These are phyloP conservation scores for Lasiommata megera DNA, from an alignment of 2,888 invertebrate species.

Conservation along the genomic window DNA sequence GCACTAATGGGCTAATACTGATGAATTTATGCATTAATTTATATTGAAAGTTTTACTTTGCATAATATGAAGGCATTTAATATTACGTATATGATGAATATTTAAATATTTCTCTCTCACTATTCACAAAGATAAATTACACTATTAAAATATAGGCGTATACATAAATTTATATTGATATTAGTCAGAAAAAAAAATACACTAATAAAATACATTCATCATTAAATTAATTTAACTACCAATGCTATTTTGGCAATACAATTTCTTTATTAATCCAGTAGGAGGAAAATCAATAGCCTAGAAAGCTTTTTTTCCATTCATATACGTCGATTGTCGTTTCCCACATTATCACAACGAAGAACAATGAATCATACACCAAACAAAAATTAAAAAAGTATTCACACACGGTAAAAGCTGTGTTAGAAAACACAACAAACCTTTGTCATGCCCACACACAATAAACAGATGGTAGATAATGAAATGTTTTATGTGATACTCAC, in stretches of 20 bases:
- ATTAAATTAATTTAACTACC: too few species aligned
- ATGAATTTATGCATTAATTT: too few species aligned
- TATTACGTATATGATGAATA: too few species aligned
- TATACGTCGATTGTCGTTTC: constrained; percentile 7
- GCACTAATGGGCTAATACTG: too few species aligned
- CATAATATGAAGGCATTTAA: too few species aligned
- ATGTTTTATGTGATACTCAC: constrained; percentile 76
- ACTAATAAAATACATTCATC: too few species aligned
- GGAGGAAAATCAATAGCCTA: constrained; percentile 18
- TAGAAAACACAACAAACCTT: neutral
- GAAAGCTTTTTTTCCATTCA: constrained; percentile 13
- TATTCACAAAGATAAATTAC: too few species aligned
- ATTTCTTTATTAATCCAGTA: constrained; percentile 15
- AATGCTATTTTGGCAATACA: neutral
- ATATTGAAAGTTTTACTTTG: too few species aligned
- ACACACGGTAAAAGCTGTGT: constrained; percentile 8
- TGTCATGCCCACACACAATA: neutral
- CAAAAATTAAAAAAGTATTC: constrained; percentile 20
- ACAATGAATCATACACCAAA: constrained; percentile 25
- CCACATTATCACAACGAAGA: constrained; percentile 20
- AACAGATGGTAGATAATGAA: neutral
- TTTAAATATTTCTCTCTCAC: too few species aligned
- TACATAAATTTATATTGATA: too few species aligned
- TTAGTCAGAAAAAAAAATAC: too few species aligned
- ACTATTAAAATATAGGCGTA: too few species aligned